Base-by-base conservation (phyloP, 2,797 vertebrate species). In the Sandelia bainsii region DNA sequence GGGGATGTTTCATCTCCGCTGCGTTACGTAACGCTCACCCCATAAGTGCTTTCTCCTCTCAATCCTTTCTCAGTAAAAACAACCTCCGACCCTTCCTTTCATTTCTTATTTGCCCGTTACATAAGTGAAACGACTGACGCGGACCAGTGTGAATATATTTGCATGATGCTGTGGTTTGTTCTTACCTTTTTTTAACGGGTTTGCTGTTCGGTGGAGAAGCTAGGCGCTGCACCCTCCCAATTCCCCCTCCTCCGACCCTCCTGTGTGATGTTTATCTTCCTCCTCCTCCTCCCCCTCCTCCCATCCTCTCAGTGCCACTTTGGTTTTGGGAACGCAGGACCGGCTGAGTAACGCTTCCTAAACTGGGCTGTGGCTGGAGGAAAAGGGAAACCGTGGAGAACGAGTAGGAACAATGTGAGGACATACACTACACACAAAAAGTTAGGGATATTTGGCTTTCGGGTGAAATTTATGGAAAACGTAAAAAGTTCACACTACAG, bases 1-100 rank as follows among this genome's bases (percentile, higher is more conserved):
- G 20, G 1, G 13, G 11, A 6, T 22, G 29, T 54, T 8, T 62
- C 1, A 40, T 60, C 51, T 19, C 19, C 62, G 66, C 11, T 14
- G 51, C 72, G 63, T 94, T 90, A 93, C 64, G 82, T 92, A 92
- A 93, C 73, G 92, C 93, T 94, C 93, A 95, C 94, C 94, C 94
- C 94, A 95, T 94, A 13, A 25, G 64, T 40, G 81, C 72, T 46
- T 75, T 62, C 65, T 83, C 79, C 75, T 75, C 82, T 80, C 64
- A 39, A 5, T 19, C 34, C 64, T 68, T 51, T 3, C 60, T 63
- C 73, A 58, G 75, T 65, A 44, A 51, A 77, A 58, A 42, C 34
- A 39, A 61, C 17, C 74, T 10, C 44, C 57, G 19, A 14, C 3
- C 23, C 72, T 46, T 63, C 46, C 64, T 67, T 42, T 68, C 72